phyloP scores from a whole-genome alignment of 2,113 vertebrate genomes.

The Pleuronectes platessa region DNA sequence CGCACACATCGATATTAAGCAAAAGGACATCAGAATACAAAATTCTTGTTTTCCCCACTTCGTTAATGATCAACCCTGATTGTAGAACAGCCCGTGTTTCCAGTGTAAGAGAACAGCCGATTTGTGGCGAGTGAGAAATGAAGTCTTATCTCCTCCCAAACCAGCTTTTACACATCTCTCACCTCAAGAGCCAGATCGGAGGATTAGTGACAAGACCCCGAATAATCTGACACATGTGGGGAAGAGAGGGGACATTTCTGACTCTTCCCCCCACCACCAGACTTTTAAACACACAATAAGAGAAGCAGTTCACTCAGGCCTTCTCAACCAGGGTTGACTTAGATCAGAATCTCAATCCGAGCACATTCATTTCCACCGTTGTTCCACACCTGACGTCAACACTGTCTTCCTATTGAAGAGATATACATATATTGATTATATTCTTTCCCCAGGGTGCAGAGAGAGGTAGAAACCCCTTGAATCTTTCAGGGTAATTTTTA shows the following conservation, averaged over 20 bases:
- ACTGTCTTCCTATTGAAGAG: constrained; percentile 8
- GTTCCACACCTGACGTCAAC: constrained; percentile 34
- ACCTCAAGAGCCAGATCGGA: background rate
- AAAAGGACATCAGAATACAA: constrained; percentile 76
- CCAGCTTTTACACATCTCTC: background rate
- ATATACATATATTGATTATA: background rate
- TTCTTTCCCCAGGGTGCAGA: constrained; percentile 41
- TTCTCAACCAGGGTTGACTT: constrained; percentile 50
- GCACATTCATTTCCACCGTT: constrained; percentile 55
- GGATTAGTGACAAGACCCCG: background rate
- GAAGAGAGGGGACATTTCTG: background rate
- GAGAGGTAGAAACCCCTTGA: constrained; percentile 70
- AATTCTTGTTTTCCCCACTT: constrained; percentile 55
- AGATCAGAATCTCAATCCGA: constrained; percentile 54
- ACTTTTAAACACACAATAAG: constrained; percentile 5
- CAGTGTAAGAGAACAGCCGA: background rate
- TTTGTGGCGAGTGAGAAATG: background rate
- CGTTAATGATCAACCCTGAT: constrained; percentile 54
- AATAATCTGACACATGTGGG: constrained; percentile 29
- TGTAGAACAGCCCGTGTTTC: constrained; percentile 46
- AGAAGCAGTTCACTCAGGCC: constrained; percentile 7
- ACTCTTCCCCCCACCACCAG: background rate
- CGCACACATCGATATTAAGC: constrained; percentile 69
- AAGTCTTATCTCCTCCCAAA: background rate
- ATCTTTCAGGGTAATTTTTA: constrained; percentile 51